Conservation (phyloP, 2,113 vertebrate species). For the Anarhynchus alexandrinus region DNA sequence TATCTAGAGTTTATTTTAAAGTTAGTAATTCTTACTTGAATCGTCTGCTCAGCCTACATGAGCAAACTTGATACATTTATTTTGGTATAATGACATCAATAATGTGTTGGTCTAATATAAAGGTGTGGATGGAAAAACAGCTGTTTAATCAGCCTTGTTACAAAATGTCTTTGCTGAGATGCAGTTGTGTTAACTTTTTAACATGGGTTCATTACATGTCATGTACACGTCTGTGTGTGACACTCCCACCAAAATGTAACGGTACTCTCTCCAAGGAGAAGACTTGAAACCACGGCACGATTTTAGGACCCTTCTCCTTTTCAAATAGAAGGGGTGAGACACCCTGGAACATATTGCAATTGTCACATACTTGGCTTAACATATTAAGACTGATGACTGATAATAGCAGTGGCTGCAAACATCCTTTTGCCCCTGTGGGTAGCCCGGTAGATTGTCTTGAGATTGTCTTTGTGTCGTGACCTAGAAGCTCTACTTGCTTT, state of each 20-base stretch:
- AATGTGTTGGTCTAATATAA: neutral
- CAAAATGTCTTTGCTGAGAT: neutral
- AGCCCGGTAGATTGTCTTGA: accelerated
- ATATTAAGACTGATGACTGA: neutral
- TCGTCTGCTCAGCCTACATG: neutral
- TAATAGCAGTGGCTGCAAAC: neutral
- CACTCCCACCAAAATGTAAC: neutral
- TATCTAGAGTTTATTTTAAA: neutral
- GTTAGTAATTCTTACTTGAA: neutral
- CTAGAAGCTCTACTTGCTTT: neutral
- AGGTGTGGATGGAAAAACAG: neutral
- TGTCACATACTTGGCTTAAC: neutral
- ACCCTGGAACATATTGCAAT: neutral
- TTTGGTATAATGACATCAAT: neutral
- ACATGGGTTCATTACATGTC: accelerated
- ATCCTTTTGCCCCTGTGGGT: neutral
- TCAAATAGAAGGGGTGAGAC: neutral
- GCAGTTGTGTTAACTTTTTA: neutral
- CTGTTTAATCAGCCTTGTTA: neutral
- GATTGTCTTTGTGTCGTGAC: neutral
- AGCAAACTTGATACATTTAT: neutral
- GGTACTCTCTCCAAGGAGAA: neutral
- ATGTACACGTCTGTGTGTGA: neutral
- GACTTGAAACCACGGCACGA: neutral
- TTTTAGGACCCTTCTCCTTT: neutral